These are phyloP conservation scores for Notothenia coriiceps DNA, from an alignment of 2,113 vertebrate genomes.

Conservation along the genomic window DNA sequence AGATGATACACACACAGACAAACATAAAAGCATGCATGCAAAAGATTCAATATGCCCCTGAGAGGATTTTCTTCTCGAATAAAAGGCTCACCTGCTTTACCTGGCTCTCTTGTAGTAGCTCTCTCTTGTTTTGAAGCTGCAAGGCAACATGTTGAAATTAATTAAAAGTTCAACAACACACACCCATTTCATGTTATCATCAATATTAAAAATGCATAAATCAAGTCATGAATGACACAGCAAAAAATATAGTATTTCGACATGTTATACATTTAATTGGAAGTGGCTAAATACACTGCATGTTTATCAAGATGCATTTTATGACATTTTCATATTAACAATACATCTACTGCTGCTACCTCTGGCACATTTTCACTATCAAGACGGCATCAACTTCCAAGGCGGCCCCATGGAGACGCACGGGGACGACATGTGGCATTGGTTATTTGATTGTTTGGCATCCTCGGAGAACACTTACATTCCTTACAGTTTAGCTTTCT, in stretches of 20 bases:
- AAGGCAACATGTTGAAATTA: constrained; percentile 48
- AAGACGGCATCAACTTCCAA: constrained; percentile 38
- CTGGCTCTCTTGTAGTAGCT: constrained; percentile 89
- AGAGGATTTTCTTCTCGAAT: constrained; percentile 31
- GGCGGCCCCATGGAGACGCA: constrained; percentile 49
- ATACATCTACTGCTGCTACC: constrained; percentile 10
- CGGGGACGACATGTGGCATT: constrained; percentile 75
- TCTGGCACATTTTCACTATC: constrained; percentile 36
- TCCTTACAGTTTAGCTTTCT: constrained; percentile 67
- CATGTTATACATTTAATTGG: background rate
- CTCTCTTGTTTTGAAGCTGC: constrained; percentile 91
- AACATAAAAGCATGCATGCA: constrained; percentile 27
- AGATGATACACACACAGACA: constrained; percentile 34
- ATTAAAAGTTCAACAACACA: constrained; percentile 4
- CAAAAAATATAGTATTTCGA: background rate
- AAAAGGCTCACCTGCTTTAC: constrained; percentile 92
- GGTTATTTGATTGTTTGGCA: constrained; percentile 75
- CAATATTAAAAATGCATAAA: background rate
- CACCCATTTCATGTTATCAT: background rate
- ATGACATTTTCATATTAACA: constrained; percentile 1
- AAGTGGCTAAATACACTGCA: background rate
- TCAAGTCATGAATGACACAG: no score
- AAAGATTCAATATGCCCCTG: constrained; percentile 1
- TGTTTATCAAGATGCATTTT: background rate
- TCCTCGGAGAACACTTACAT: constrained; percentile 65